Evolutionary conservation across 2,888 invertebrate species (phyloP).

Genomic region (Trichopoda pennipes): DNA sequence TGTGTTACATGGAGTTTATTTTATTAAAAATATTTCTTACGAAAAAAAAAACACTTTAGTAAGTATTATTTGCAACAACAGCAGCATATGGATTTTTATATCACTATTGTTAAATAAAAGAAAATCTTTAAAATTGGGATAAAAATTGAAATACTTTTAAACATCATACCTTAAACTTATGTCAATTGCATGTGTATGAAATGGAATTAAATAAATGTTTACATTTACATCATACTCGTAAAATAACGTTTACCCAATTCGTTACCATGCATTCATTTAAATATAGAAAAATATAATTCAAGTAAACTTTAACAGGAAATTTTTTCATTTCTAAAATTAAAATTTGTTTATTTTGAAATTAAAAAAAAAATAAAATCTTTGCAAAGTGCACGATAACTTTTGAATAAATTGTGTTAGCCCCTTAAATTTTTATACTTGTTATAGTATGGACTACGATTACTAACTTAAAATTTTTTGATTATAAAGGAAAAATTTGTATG

Average conservation of each 20-base stretch:
- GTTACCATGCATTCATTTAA: neutral
- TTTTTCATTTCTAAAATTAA: too few relatives aligned
- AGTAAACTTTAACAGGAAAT: neutral
- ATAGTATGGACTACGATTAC: too few relatives aligned
- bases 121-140: conserved; percentile 37
- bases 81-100: conserved; percentile 34
- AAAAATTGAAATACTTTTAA: conserved; percentile 57
- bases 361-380: too few relatives aligned
- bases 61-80: conserved; percentile 18
- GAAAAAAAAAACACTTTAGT: conserved; percentile 8
- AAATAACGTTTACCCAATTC: conserved; percentile 3
- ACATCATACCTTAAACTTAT: conserved; percentile 54
- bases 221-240: conserved; percentile 6
- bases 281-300: neutral
- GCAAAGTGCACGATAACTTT: too few relatives aligned
- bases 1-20: conserved; percentile 78
- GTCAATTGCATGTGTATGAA: conserved; percentile 47
- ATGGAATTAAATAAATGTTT: conserved; percentile 32
- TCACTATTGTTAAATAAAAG: conserved; percentile 28
- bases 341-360: too few relatives aligned
- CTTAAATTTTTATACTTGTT: too few relatives aligned
- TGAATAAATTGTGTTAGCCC: too few relatives aligned
- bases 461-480: too few relatives aligned
- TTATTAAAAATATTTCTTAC: conserved; percentile 75
- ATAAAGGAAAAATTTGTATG: too few relatives aligned